A percentile compares a stretch with the other conserved stretches of the same genome.
Evolutionary conservation across 2,888 invertebrate genomes (phyloP).

Genomic region (Resseliella maxima): DNA sequence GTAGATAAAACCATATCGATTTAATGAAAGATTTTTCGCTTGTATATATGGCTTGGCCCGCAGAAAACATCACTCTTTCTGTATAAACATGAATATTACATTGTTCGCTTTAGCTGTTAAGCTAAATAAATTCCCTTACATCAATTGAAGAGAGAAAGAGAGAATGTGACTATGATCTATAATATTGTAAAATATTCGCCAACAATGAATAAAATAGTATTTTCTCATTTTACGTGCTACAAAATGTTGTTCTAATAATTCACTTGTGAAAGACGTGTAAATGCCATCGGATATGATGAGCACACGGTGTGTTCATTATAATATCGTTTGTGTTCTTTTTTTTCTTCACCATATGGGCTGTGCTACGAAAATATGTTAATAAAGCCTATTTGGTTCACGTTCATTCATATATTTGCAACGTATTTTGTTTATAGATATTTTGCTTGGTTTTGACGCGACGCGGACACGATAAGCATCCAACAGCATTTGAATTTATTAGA

Average conservation of each 20-base stretch:
- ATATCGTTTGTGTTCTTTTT: background rate
- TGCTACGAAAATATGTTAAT: background rate
- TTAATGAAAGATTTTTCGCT: background rate
- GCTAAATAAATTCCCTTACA: background rate
- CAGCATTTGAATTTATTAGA: background rate
- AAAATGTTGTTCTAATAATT: conserved; percentile 8
- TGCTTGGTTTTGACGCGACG: background rate
- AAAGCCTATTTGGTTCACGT: background rate
- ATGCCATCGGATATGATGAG: conserved; percentile 39
- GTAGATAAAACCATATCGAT: too few relatives aligned
- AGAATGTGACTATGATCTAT: background rate
- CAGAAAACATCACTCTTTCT: too few relatives aligned
- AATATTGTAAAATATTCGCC: background rate
- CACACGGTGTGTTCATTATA: conserved; percentile 42
- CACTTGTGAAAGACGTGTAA: conserved; percentile 31
- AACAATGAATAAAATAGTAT: background rate
- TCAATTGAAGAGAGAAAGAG: too few relatives aligned
- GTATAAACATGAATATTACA: background rate
- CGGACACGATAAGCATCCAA: background rate
- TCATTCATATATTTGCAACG: too few relatives aligned
- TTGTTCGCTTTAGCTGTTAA: background rate
- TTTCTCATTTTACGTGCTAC: background rate
- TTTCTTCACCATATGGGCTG: conserved; percentile 1
- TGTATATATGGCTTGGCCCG: too few relatives aligned
- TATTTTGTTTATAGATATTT: background rate